Base-by-base conservation (phyloP, 23 tunicate genomes). In the Ascidia mentula region DNA sequence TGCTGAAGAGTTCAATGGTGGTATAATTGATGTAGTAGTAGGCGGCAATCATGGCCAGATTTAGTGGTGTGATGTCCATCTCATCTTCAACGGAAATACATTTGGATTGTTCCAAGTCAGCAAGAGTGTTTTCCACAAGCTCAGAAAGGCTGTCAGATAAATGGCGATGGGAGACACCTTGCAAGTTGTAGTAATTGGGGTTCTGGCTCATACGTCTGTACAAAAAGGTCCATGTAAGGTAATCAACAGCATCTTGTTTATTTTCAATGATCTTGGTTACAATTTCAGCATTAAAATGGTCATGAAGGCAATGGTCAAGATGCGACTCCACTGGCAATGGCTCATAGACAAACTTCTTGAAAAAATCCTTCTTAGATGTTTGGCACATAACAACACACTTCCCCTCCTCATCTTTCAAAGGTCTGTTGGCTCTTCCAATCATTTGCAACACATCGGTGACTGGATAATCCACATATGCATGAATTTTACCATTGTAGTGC, bases 191-290 rank as follows among this genome's bases (percentile, higher is more conserved):
- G 79, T 95, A 95, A 76, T 95, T 95, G 1, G 99, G 99, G 80
- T 95, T 95, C 76, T 95, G 99, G 37, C 88, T 95, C 99, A 95
- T 95, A 73, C 99, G 69, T 42, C 99, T 38, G 86, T 95, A 95
- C 65, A 95, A 76, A 77, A 90, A 95, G 18, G 99, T 90, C 99
- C 99, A 95, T 22, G 99, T 95, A 71, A 95, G 80, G 72, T 95
- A 95, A 71, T 95, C 99, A 18, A 95, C 99, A 37, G 99, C 99
- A 90, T 95, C 99, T 73, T 95, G 99, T 87, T 95, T 95, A 65
- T 95, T 95, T 60, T 95, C 99, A 79, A 95, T 95, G 75, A 95
- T 95, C 38, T 95, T 95, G 72, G 99, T 95, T 31, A 95, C 99
- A 76, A 95, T 90, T 82, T 95, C 99, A 69, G 99, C 99, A 80